These are phyloP conservation scores for Lepidurus packardi DNA, from an alignment of 1,140 invertebrate species.

Conservation along the genomic window DNA sequence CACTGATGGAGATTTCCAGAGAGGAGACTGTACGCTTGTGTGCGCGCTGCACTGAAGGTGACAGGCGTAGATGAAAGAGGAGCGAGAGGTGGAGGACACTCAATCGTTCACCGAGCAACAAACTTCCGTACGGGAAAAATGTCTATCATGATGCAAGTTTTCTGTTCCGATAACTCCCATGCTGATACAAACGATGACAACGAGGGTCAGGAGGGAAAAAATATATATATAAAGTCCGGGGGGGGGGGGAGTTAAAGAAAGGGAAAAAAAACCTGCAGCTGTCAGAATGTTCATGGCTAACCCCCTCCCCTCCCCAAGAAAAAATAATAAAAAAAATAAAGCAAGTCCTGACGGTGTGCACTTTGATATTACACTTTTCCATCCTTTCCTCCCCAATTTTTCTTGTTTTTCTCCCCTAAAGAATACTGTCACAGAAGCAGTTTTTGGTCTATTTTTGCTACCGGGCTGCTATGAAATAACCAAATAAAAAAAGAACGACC, in stretches of 20 bases:
- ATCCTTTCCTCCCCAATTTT: not conserved
- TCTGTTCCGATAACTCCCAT: not conserved
- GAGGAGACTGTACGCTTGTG: not conserved
- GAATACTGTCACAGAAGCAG: not conserved
- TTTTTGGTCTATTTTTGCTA: not conserved
- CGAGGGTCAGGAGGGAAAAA: not conserved
- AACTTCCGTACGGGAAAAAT: not conserved
- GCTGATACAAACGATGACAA: not conserved
- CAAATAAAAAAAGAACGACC: not conserved
- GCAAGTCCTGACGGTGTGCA: not conserved
- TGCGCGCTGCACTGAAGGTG: not conserved
- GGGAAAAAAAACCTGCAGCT: slow-evolving; percentile 21
- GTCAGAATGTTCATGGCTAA: slow-evolving; percentile 10
- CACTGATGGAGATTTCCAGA: not conserved
- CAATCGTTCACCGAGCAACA: slow-evolving; percentile 14
- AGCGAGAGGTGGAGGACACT: not conserved
- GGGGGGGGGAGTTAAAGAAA: not conserved
- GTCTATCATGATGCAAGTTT: not conserved
- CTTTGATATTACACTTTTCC: not conserved
- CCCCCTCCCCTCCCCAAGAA: not conserved
- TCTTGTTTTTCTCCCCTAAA: not conserved
- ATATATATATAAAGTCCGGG: not conserved
- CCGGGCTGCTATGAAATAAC: not conserved
- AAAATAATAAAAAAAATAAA: not conserved
- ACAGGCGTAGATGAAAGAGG: slow-evolving; percentile 11